Conservation (phyloP, 2,888 invertebrate genomes). For the Tenthredo livida region DNA sequence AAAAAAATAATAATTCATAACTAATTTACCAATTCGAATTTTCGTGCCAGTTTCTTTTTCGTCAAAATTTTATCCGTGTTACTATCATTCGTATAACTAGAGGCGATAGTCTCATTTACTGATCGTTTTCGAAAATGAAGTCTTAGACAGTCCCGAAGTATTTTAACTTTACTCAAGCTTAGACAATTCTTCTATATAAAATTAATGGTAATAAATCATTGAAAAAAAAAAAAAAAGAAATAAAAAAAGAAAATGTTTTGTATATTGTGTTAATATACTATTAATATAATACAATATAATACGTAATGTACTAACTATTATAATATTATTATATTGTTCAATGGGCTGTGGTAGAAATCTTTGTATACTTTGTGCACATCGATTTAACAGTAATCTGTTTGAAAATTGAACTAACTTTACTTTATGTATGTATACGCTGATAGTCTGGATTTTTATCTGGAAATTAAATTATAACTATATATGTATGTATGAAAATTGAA, state of each 20-base stretch:
- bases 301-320: constrained; percentile 53
- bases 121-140: neutral
- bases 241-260: constrained; percentile 38
- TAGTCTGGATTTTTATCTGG: constrained; percentile 20
- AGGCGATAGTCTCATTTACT: neutral
- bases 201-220: constrained; percentile 7
- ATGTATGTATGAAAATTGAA: constrained; percentile 16
- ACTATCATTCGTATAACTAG: neutral
- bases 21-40: neutral
- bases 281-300: constrained; percentile 31
- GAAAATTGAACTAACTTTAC: neutral
- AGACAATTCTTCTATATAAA: constrained; percentile 13
- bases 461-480: neutral
- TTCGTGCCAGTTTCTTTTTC: neutral
- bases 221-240: constrained; percentile 6
- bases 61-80: constrained; percentile 11
- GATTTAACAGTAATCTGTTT: constrained; percentile 43
- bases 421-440: neutral
- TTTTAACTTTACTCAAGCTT: constrained; percentile 23
- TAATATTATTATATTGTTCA: constrained; percentile 68
- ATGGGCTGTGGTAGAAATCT: constrained; percentile 77
- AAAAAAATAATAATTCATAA: neutral
- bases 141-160: constrained; percentile 18
- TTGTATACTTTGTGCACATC: constrained; percentile 69
- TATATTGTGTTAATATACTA: constrained; percentile 62